These are phyloP conservation scores for Anas georgica DNA, from an alignment of 2,797 vertebrate genomes.

Conservation along the genomic window DNA sequence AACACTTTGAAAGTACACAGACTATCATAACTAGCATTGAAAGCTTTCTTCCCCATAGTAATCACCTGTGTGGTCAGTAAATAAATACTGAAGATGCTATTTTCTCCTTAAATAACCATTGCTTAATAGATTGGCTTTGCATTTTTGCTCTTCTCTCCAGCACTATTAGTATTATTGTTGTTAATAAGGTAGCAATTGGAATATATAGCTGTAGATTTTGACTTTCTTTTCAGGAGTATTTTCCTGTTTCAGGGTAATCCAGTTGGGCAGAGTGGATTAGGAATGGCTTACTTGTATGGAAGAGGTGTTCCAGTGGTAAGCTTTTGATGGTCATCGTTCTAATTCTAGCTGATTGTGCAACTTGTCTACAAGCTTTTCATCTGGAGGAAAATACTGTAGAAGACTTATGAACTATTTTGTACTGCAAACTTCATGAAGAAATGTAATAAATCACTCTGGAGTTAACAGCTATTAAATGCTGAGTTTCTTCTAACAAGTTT, in stretches of 20 bases:
- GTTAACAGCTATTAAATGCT: not conserved
- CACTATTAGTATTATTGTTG: not conserved
- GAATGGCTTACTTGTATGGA: constrained; percentile 98
- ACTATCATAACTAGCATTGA: not conserved
- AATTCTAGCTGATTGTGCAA: not conserved
- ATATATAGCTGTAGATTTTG: not conserved
- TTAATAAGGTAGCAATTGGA: not conserved
- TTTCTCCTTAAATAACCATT: not conserved
- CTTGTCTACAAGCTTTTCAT: not conserved
- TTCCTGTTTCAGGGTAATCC: constrained; percentile 89
- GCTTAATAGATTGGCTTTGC: not conserved
- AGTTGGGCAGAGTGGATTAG: constrained; percentile 96
- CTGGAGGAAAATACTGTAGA: not conserved
- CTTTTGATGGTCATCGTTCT: not conserved
- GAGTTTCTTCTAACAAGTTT: not conserved
- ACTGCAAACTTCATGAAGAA: not conserved
- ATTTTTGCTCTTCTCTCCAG: not conserved
- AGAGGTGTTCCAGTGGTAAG: constrained; percentile 96
- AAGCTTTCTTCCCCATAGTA: not conserved
- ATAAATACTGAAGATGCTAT: not conserved
- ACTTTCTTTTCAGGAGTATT: not conserved
- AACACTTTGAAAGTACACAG: not conserved
- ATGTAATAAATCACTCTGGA: not conserved
- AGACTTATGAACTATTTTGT: not conserved
- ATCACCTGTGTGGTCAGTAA: not conserved